Evolutionary conservation across 2,888 invertebrate species (phyloP), one percentile per base, ranked within the genome.

Genomic region (Diaphora mendica): DNA sequence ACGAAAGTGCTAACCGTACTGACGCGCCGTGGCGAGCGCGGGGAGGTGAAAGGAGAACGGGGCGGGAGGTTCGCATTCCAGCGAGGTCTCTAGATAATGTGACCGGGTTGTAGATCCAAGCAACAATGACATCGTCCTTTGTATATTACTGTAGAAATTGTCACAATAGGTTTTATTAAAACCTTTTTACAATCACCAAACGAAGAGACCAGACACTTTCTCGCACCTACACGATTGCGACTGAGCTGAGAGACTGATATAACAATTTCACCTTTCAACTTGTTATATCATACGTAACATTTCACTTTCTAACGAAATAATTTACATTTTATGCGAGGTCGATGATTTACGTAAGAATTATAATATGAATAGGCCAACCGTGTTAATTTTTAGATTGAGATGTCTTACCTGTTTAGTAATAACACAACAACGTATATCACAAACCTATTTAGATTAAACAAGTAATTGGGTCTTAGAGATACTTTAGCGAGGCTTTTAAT

Each of bases 261-360:
- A 82, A 85, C 88, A 88, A 90, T 94, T 93, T 94, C 93, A 94
- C 94, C 92, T 94, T 91, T 93, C 91, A 92, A 93, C 90, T 89
- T 87, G 79, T 94, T 93, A 94, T 90, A 91, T 92, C 92, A 93
- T 84, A 86, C 79, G 80, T 79, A 79, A 80, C 82, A 86, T 88
- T 89, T 91, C 89, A 91, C 94, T 94, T 95, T 95, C 81, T 84
- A 81, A 76, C 71, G 30, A 69, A 72, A 30, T 79, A 70, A 80
- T 82, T 82, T 73, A 74, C 75, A 80, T 84, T 75, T 59, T 75
- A 76, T 70, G 59, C 33, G 73, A 75, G 67, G 73, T 76, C 48
- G 33, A 70, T 75, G 51, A 77, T 84, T 79, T 77, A 79, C 78
- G 78, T 82, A 82, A 51, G 66, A 7, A 33, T 72, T 30, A 20